Base-by-base conservation (phyloP, 1,140 invertebrate species). In the Hylyphantes graminicola region DNA sequence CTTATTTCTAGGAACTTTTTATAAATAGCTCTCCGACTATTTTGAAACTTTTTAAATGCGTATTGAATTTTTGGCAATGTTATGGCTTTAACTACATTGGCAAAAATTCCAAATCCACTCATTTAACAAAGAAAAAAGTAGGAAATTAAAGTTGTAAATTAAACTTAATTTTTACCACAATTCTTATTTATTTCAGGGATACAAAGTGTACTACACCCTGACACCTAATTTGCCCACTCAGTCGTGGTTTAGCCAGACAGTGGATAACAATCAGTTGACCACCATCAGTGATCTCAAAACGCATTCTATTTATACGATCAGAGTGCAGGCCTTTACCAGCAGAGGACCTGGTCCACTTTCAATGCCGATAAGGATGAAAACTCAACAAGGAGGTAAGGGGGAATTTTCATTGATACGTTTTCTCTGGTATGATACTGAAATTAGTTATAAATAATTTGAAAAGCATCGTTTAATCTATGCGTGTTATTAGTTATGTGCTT, bases 201-300 rank as follows among this genome's bases (percentile, higher is more conserved):
- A 99, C 92, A 98, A 98, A 91, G 95, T 99, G 74, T 98, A 96
- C 90, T 99, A 97, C 91, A 98, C 97, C 10, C 94, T 94, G 87
- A 95, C 96, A 88, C 93, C 96, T 21, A 93, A 94, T 87, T 93
- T 95, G 67, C 93, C 94, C 7, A 93, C 97, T 90, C 93, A 95
- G 53, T 94, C 94, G 12, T 99, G 97, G 97, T 93, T 96, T 85
- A 94, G 95, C 10, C 95, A 97, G 91, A 94, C 94, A 91, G 95
- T 98, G 86, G 96, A 98, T 89, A 97, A 96, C 89, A 97, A 94
- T 89, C 94, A 96, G 87, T 90, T 98, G 87, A 97, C 97, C 15
- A 99, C 97, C 9, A 95, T 99, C 87, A 95, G 94, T 86, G 96
- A 97, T 87, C 91, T 98, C 75, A 95, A 93, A 35, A 94, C 96